These are phyloP conservation scores for Drosophila nr. medialis DNA, from an alignment of 2,888 invertebrate genomes.

Conservation along the genomic window DNA sequence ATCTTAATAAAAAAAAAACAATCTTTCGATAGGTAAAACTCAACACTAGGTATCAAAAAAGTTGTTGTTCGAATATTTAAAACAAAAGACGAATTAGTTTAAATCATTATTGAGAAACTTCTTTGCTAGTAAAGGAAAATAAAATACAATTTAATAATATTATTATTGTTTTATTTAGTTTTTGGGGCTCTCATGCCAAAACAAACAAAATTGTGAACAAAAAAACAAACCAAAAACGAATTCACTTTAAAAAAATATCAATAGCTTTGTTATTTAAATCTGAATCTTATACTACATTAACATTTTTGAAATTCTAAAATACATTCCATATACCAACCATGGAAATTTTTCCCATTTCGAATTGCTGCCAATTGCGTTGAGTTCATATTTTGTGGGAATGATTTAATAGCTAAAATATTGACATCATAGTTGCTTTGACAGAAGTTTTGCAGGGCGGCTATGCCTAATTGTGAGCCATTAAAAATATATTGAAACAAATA, in stretches of 20 bases:
- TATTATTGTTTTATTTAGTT: not conserved
- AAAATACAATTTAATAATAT: not conserved
- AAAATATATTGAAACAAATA: slow-evolving; percentile 68
- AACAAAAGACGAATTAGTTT: not conserved
- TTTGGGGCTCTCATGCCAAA: not conserved
- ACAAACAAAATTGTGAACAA: not conserved
- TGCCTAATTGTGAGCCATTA: slow-evolving; percentile 65
- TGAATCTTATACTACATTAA: too few species aligned
- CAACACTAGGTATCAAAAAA: too few species aligned
- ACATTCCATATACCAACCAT: too few species aligned
- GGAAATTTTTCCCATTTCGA: not conserved
- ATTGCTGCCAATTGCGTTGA: slow-evolving; percentile 15
- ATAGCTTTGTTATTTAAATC: too few species aligned
- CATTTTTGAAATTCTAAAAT: not conserved
- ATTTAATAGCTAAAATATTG: slow-evolving; percentile 27
- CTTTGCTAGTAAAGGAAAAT: not conserved
- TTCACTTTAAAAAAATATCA: too few species aligned
- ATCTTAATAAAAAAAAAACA: not conserved
- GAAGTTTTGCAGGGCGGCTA: slow-evolving; percentile 11
- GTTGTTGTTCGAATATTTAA: not conserved
- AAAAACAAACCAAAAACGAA: not conserved
- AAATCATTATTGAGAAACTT: not conserved
- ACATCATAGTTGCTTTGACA: slow-evolving; percentile 21
- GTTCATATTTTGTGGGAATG: slow-evolving; percentile 14
- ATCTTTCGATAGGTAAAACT: too few species aligned